Evolutionary conservation across 2,113 vertebrate species (phyloP).

Genomic region (Macrotus californicus): DNA sequence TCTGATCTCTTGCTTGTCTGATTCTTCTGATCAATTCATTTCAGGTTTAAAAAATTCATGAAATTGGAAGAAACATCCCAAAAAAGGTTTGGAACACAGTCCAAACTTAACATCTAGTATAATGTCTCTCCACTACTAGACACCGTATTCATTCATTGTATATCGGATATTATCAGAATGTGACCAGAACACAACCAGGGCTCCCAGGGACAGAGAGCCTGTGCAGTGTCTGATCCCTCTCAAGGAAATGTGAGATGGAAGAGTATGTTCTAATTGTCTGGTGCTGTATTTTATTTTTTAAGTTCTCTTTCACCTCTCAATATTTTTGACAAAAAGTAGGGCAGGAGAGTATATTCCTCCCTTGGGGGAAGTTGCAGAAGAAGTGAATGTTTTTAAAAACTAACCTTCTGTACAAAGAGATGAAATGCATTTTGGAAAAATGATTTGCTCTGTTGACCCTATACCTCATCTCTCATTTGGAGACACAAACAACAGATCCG

Average conservation of each 20-base stretch:
- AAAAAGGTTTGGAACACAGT: not conserved
- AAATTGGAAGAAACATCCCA: not conserved
- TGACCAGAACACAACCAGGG: not conserved
- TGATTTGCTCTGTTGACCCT: not conserved
- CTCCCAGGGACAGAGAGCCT: not conserved
- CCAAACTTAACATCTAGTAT: not conserved
- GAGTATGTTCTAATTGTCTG: not conserved
- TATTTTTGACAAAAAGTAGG: not conserved
- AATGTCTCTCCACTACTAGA: not conserved
- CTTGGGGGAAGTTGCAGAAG: not conserved
- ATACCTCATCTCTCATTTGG: not conserved
- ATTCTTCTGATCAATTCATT: not conserved
- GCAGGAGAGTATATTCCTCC: not conserved
- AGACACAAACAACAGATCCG: not conserved
- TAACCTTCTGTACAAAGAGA: not conserved
- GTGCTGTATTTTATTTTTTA: not conserved
- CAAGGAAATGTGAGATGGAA: not conserved
- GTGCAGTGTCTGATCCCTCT: not conserved
- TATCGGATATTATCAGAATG: not conserved
- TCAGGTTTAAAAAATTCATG: not conserved
- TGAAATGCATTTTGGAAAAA: not conserved
- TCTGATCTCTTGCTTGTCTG: not conserved
- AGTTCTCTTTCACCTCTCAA: not conserved
- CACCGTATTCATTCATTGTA: not conserved
- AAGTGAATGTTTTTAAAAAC: not conserved